These are phyloP conservation scores for Ricordea florida DNA, from an alignment of 92 coral and sea anemone species.

Conservation along the genomic window DNA sequence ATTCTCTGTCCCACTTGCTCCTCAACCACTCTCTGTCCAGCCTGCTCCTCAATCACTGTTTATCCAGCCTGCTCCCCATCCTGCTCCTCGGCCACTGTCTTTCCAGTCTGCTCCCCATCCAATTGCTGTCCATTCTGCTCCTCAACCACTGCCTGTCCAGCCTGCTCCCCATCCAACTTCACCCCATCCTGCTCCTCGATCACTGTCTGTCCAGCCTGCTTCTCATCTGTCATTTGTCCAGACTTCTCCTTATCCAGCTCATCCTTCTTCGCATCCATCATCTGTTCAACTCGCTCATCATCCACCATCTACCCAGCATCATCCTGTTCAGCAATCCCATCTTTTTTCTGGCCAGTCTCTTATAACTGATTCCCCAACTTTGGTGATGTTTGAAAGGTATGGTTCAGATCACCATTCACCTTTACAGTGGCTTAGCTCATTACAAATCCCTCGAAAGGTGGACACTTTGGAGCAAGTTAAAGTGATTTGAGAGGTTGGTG, in stretches of 20 bases:
- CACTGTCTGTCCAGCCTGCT: background rate
- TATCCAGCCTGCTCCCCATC: too few relatives aligned
- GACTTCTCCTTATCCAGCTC: background rate
- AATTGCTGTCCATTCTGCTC: too few relatives aligned
- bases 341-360: background rate
- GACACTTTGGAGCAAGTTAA: background rate
- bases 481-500: background rate
- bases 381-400: background rate
- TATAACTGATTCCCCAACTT: background rate
- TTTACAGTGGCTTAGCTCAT: background rate
- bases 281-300: too few relatives aligned
- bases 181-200: background rate
- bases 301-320: too few relatives aligned
- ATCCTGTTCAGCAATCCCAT: too few relatives aligned
- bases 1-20: too few relatives aligned
- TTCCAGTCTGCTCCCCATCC: too few relatives aligned
- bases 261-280: too few relatives aligned
- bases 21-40: too few relatives aligned
- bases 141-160: too few relatives aligned
- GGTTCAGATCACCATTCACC: background rate
- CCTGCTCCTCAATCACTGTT: too few relatives aligned
- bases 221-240: background rate
- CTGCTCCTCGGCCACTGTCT: too few relatives aligned
- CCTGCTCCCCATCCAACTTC: background rate
- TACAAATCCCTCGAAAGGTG: constrained; percentile 7